A percentile compares a stretch with the other conserved stretches of the same genome.
These are phyloP conservation scores for Erpetoichthys calabaricus DNA, from an alignment of 2,797 vertebrate genomes.

Conservation along the genomic window DNA sequence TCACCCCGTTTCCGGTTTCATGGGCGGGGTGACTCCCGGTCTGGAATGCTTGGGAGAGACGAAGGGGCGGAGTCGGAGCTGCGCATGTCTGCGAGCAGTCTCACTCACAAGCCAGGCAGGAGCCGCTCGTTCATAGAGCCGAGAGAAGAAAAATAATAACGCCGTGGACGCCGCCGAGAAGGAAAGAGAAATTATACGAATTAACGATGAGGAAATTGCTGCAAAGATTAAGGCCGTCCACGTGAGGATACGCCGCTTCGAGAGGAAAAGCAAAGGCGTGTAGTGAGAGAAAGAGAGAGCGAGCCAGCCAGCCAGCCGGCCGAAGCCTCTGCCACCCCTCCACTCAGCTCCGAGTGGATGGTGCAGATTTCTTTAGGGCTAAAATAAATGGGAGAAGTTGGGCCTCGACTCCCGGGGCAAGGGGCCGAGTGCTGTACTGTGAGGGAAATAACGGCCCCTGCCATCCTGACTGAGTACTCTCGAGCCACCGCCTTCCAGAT, in stretches of 20 bases:
- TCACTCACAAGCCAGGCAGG: too few relatives aligned
- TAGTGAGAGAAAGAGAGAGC: conserved; percentile 31
- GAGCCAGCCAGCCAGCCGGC: conserved; percentile 26
- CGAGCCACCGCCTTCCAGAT: too few relatives aligned
- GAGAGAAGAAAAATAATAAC: too few relatives aligned
- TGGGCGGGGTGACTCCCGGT: conserved; percentile 38
- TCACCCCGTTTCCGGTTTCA: conserved; percentile 46
- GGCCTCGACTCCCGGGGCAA: conserved; percentile 24
- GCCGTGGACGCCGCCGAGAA: too few relatives aligned
- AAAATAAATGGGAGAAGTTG: conserved; percentile 31
- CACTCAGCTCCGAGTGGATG: conserved; percentile 28
- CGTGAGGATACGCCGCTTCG: too few relatives aligned
- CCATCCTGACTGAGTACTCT: too few relatives aligned
- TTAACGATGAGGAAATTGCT: too few relatives aligned
- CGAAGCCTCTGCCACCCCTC: conserved; percentile 19
- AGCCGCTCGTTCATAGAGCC: too few relatives aligned
- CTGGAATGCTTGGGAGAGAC: conserved; percentile 21
- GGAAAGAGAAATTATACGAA: too few relatives aligned
- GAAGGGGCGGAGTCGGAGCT: conserved; percentile 24
- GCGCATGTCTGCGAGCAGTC: background rate
- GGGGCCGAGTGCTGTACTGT: conserved; percentile 13
- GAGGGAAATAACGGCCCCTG: conserved; percentile 3
- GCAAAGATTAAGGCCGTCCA: too few relatives aligned
- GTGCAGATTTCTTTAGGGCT: conserved; percentile 44
- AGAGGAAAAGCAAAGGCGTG: conserved; percentile 25